These are phyloP conservation scores for Clarias pachynema DNA, from an alignment of 2,797 vertebrate species.

Conservation along the genomic window DNA sequence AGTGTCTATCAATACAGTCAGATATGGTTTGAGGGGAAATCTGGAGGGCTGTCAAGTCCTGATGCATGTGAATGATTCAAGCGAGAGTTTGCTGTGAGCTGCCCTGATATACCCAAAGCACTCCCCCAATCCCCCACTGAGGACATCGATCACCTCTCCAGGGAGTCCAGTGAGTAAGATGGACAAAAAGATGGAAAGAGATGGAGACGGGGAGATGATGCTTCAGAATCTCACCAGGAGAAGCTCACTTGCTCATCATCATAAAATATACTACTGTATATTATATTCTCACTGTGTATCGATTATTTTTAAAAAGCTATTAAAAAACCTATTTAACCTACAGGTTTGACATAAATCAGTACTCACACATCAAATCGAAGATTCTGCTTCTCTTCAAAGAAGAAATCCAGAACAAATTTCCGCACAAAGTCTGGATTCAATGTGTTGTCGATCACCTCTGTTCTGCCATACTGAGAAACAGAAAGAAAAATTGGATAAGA, in stretches of 20 bases:
- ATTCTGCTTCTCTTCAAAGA: slow-evolving; percentile 98
- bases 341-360: neutral
- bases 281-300: neutral
- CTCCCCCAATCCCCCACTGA: slow-evolving; percentile 30
- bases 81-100: slow-evolving; percentile 39
- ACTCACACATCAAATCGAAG: slow-evolving; percentile 97
- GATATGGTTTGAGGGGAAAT: slow-evolving; percentile 21
- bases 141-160: slow-evolving; percentile 47
- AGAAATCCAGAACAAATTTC: slow-evolving; percentile 96
- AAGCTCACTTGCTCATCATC: neutral
- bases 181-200: slow-evolving; percentile 7
- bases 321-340: neutral
- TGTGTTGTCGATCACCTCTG: slow-evolving; percentile 96
- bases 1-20: neutral
- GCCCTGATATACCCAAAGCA: slow-evolving; percentile 45
- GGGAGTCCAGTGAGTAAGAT: slow-evolving; percentile 1
- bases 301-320: neutral
- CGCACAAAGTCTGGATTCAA: slow-evolving; percentile 95
- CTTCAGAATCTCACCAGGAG: slow-evolving; percentile 17
- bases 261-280: neutral
- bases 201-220: neutral
- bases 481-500: neutral
- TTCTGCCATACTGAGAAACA: slow-evolving; percentile 86
- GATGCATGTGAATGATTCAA: slow-evolving; percentile 49
- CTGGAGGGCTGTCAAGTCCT: slow-evolving; percentile 28